Base-by-base conservation (phyloP, 1,140 invertebrate genomes). In the Heliconius eleuchia region DNA sequence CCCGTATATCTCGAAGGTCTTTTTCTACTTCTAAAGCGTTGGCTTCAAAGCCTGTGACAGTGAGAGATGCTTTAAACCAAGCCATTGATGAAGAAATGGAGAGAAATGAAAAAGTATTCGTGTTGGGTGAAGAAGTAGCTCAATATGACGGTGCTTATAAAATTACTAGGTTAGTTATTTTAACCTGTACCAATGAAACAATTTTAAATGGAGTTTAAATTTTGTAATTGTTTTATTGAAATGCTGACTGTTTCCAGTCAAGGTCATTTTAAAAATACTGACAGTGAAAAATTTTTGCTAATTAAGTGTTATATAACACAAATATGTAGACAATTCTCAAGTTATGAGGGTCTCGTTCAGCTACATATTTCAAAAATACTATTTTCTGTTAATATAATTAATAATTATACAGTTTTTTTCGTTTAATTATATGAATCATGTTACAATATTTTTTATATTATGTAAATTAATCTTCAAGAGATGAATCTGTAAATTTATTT, bases 121-220 rank as follows among this genome's bases (percentile, higher is more conserved):
- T 99, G 27, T 86, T 99, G 66, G 99, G 99, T 52, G 99, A 99
- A 95, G 99, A 99, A 95, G 99, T 99, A 1, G 99, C 99, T n/a
- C 96, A 98, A 93, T 99, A 99, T 88, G 99, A 99, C 91, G 99
- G 99, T 78, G 99, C 99, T 34, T 99, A 99, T 87, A 99, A 99
- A 97, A 97, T 98, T 9, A 94, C 94, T 77, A 94, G 94, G 94
- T 95, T 85, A 79, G 66, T 50, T 80, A 72, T 30, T 57, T 57
- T 57, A 57, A 57, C 55, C 55, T 57, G 19, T 57, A 57, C 19
- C 2, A 23, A 23, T 23, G 23, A 23, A 23, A 23, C 8, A 23
- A 23, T 23, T 23, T 57, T 57, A 23, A 57, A 9, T 23, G 6
- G 55, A 57, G 7, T 57, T 11, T 23, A 19, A 11, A 23, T 23